A percentile compares a stretch with the other conserved stretches of the same genome.
Evolutionary conservation across 1,140 invertebrate species (phyloP).

Genomic region (Riptortus pedestris): DNA sequence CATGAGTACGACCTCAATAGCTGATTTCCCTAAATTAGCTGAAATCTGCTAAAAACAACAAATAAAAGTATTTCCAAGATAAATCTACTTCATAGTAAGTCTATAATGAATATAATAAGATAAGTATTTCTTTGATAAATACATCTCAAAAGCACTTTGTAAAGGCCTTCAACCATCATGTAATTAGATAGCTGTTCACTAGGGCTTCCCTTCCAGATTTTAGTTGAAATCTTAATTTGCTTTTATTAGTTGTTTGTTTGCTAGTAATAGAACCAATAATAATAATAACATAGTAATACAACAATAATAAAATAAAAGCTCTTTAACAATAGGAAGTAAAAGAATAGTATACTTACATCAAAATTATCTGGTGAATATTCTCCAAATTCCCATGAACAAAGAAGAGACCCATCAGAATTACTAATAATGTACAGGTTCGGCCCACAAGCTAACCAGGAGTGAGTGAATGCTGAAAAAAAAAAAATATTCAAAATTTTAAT

Average conservation of each 20-base stretch:
- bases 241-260: not conserved
- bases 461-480: not conserved
- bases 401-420: not conserved
- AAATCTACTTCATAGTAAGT: no score
- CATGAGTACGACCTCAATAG: no score
- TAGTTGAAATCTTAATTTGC: not conserved
- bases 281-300: not conserved
- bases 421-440: not conserved
- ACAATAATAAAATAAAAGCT: not conserved
- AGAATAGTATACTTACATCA: not conserved
- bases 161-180: no score
- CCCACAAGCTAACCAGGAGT: not conserved
- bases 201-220: not conserved
- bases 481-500: not conserved
- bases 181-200: no score
- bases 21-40: not conserved
- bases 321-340: no score
- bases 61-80: no score
- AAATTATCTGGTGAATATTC: not conserved
- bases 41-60: not conserved
- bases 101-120: no score
- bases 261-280: not conserved
- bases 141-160: no score
- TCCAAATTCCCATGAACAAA: conserved; percentile 1
- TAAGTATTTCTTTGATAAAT: no score